Percentiles rank a stretch among this genome's conserved stretches.
Evolutionary conservation across 2,113 vertebrate genomes (phyloP).

Genomic region (Pituophis catenifer): DNA sequence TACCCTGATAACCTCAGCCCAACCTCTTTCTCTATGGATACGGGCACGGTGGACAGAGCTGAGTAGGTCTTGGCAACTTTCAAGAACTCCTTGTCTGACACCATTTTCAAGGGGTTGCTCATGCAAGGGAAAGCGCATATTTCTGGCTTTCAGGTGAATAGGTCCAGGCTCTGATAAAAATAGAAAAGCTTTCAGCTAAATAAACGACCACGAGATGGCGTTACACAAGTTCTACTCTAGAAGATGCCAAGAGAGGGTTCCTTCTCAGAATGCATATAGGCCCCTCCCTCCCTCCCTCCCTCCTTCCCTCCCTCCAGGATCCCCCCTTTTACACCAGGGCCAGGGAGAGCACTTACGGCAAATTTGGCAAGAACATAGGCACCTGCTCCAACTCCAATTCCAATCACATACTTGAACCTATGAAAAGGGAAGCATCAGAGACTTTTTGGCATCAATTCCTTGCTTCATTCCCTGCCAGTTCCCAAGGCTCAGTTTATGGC

Average conservation of each 20-base stretch:
- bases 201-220: background rate
- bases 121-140: background rate
- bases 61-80: background rate
- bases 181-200: background rate
- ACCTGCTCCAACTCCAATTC: constrained; percentile 93
- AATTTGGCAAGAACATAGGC: constrained; percentile 94
- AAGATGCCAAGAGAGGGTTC: background rate
- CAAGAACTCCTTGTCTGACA: background rate
- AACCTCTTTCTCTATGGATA: background rate
- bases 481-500: background rate
- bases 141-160: background rate
- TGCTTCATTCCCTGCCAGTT: background rate
- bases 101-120: background rate
- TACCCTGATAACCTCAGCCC: background rate
- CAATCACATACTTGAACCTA: constrained; percentile 95
- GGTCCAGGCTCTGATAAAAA: background rate
- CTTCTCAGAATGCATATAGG: background rate
- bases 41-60: background rate
- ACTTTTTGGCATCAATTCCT: background rate
- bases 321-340: rapidly evolving
- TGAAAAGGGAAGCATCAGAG: background rate
- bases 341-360: constrained; percentile 77
- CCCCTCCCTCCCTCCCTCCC: too few relatives aligned
- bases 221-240: background rate
- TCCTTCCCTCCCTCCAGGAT: too few relatives aligned